Evolutionary conservation across 2,888 invertebrate species (phyloP).

Genomic region (Melitaea athalia): DNA sequence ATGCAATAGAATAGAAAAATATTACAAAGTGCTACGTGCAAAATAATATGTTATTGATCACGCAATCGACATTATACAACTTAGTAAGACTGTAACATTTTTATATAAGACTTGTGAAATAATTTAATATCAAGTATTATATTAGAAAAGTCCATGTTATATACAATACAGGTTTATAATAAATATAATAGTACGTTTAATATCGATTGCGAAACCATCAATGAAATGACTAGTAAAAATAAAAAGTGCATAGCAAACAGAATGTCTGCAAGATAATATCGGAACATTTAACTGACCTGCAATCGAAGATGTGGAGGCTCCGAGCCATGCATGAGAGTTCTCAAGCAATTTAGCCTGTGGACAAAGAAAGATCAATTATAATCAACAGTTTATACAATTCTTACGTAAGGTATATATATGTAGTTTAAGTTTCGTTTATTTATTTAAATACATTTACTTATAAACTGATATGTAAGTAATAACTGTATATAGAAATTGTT

Average conservation of each 20-base stretch:
- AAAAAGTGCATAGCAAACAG: conserved; percentile 11
- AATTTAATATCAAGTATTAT: background rate
- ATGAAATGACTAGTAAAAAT: background rate
- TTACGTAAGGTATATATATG: too few species aligned
- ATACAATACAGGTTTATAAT: background rate
- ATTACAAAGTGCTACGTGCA: conserved; percentile 31
- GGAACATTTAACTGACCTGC: conserved; percentile 88
- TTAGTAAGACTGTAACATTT: background rate
- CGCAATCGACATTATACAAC: conserved; percentile 28
- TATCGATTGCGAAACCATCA: conserved; percentile 7
- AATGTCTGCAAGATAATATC: conserved; percentile 5
- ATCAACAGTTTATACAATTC: background rate
- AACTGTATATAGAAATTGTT: too few species aligned
- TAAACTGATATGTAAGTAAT: too few species aligned
- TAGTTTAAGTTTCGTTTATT: too few species aligned
- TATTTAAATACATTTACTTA: too few species aligned
- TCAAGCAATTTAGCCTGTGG: conserved; percentile 94
- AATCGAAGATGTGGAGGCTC: conserved; percentile 93
- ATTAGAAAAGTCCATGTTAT: background rate
- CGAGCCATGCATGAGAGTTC: conserved; percentile 96
- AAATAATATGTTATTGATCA: conserved; percentile 26
- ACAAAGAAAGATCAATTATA: conserved; percentile 46
- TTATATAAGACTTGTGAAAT: conserved; percentile 5
- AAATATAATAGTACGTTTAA: background rate
- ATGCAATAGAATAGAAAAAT: conserved; percentile 38